A percentile compares a stretch with the other conserved stretches of the same genome.
Evolutionary conservation across 2,113 vertebrate genomes (phyloP).

Genomic region (Cyphomyrus plagiostoma): DNA sequence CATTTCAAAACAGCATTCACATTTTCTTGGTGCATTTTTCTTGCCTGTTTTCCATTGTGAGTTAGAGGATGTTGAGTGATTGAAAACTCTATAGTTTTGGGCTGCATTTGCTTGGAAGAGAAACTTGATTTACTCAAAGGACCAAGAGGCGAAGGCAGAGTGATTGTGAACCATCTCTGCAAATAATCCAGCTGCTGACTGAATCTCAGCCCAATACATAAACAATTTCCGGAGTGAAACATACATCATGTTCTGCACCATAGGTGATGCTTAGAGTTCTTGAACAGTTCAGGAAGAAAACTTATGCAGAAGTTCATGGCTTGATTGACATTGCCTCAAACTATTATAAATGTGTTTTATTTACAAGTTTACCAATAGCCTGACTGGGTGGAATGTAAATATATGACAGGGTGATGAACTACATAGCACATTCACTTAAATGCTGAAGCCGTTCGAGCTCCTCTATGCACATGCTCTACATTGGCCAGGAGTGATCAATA

Average conservation of each 20-base stretch:
- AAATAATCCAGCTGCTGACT: background rate
- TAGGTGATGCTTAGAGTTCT: background rate
- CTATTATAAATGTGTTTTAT: background rate
- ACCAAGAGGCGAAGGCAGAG: background rate
- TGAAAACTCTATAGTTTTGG: background rate
- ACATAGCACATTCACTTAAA: background rate
- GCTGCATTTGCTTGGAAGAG: constrained; percentile 8
- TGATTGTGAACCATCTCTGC: background rate
- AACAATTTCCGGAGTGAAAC: background rate
- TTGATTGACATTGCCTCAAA: background rate
- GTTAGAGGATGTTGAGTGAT: background rate
- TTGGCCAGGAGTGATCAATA: background rate
- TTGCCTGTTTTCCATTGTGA: background rate
- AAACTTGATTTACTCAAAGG: background rate
- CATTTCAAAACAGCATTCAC: constrained; percentile 17
- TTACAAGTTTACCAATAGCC: background rate
- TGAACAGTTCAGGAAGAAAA: background rate
- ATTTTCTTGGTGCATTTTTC: background rate
- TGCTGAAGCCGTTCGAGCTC: background rate
- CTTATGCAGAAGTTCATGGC: background rate
- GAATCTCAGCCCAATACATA: background rate
- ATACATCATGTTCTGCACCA: background rate
- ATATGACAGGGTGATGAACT: background rate
- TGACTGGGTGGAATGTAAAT: background rate
- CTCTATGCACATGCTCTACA: background rate